A percentile compares a stretch with the other conserved stretches of the same genome.
These are phyloP conservation scores for Arge pagana DNA, from an alignment of 2,888 invertebrate genomes.

Conservation along the genomic window DNA sequence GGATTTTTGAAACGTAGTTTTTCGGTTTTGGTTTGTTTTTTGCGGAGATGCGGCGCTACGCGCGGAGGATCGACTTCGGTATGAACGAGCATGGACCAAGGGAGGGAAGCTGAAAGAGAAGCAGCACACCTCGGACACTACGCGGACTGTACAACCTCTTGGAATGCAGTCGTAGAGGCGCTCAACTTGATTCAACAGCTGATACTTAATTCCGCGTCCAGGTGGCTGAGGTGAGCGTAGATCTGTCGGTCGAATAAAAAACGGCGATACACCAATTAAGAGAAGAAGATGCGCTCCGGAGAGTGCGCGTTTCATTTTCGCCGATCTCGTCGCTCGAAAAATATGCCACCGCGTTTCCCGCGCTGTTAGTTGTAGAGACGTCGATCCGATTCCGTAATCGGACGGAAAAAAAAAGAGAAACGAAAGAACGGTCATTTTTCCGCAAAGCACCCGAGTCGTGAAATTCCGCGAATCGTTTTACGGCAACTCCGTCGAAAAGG, in stretches of 20 bases:
- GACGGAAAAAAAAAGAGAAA: not conserved
- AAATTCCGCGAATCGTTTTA: not conserved
- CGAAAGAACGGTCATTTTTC: not conserved
- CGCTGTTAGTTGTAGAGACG: not conserved
- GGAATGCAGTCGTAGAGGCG: slow-evolving; percentile 58
- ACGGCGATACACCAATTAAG: slow-evolving; percentile 6
- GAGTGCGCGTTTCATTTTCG: no score
- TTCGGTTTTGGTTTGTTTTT: no score
- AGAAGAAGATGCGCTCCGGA: not conserved
- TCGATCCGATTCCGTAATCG: not conserved
- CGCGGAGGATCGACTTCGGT: no score
- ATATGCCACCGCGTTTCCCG: no score
- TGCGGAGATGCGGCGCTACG: no score
- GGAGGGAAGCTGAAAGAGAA: slow-evolving; percentile 10
- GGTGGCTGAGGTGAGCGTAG: slow-evolving; percentile 31
- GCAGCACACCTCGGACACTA: slow-evolving; percentile 33
- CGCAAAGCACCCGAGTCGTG: slow-evolving; percentile 1
- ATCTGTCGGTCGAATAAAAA: slow-evolving; percentile 31
- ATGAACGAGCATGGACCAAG: slow-evolving; percentile 40
- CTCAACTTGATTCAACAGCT: slow-evolving; percentile 56
- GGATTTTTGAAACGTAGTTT: no score
- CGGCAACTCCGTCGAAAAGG: not conserved
- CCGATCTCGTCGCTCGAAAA: no score
- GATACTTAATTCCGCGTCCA: slow-evolving; percentile 39
- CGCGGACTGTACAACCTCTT: slow-evolving; percentile 50